phyloP scores from a whole-genome alignment of 2,888 invertebrate genomes.

The Drosophila rubida region DNA sequence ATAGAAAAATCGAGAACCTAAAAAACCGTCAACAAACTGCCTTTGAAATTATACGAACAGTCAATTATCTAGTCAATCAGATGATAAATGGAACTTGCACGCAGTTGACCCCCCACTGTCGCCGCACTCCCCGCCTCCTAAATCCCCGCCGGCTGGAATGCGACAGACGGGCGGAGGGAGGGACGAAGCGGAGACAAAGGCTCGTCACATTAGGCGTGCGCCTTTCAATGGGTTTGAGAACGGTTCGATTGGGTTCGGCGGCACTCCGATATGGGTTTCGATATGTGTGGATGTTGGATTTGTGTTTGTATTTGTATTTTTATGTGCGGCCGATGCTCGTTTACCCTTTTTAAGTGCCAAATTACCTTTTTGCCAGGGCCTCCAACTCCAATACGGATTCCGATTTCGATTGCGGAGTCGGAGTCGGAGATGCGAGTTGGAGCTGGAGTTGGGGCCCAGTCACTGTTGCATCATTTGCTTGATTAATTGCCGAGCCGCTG shows the following conservation, averaged over 20 bases:
- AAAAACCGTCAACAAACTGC: slow-evolving; percentile 12
- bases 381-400: too few species aligned
- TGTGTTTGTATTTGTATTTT: not conserved
- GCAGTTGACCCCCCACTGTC: slow-evolving; percentile 29
- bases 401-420: too few species aligned
- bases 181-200: slow-evolving; percentile 37
- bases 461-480: slow-evolving; percentile 66
- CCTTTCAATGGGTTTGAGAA: slow-evolving; percentile 60
- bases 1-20: slow-evolving; percentile 1
- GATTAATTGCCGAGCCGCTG: slow-evolving; percentile 65
- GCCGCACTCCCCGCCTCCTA: not conserved
- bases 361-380: slow-evolving; percentile 63
- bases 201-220: slow-evolving; percentile 62
- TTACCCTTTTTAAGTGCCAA: slow-evolving; percentile 77
- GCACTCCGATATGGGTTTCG: slow-evolving; percentile 8
- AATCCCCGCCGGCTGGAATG: too few species aligned
- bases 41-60: slow-evolving; percentile 35
- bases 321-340: slow-evolving; percentile 21
- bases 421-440: not conserved
- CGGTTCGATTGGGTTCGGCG: slow-evolving; percentile 33
- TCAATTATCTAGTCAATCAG: slow-evolving; percentile 77
- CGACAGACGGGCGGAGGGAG: too few species aligned
- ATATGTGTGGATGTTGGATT: slow-evolving; percentile 2
- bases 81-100: slow-evolving; percentile 68
- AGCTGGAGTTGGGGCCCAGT: not conserved